A percentile compares a stretch with the other conserved stretches of the same genome.
Evolutionary conservation across 2,888 invertebrate genomes (phyloP).

Genomic region (Pristionchus exspectatus): DNA sequence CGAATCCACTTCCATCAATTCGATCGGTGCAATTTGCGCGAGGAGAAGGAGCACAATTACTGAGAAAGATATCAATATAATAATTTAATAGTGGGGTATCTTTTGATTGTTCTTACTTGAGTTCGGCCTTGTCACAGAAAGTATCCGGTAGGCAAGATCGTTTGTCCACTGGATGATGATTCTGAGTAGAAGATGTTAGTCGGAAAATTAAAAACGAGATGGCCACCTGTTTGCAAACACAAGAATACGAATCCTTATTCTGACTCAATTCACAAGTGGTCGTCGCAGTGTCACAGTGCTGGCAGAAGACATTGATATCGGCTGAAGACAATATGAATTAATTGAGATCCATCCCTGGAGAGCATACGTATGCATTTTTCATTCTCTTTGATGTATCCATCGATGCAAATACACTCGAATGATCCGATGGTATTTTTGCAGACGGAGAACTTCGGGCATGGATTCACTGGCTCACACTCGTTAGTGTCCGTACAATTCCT

Average conservation of each 20-base stretch:
- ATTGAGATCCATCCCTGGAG: too few species aligned
- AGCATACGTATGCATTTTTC: conserved; percentile 28
- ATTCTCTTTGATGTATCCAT: conserved; percentile 23
- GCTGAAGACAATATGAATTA: conserved; percentile 20
- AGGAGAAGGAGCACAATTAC: conserved; percentile 42
- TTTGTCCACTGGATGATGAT: conserved; percentile 9
- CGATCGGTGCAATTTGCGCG: conserved; percentile 30
- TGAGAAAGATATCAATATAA: neutral
- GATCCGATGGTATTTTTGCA: conserved; percentile 48
- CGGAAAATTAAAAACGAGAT: neutral
- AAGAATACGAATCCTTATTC: conserved; percentile 6
- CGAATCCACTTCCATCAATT: conserved; percentile 37
- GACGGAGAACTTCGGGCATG: neutral
- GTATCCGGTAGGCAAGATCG: conserved; percentile 27
- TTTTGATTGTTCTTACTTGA: neutral
- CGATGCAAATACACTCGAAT: conserved; percentile 26
- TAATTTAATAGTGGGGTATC: neutral
- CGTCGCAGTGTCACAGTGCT: conserved; percentile 37
- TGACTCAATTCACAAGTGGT: conserved; percentile 33
- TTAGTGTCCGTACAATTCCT: conserved; percentile 33
- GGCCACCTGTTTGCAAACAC: conserved; percentile 8
- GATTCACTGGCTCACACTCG: conserved; percentile 15
- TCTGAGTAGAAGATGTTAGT: neutral
- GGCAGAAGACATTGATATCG: conserved; percentile 5
- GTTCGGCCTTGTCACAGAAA: conserved; percentile 52